A percentile compares a stretch with the other conserved stretches of the same genome.
Evolutionary conservation across 35 echinoderm and acorn worm genomes (phyloP).

Genomic region (Hemicentrotus pulcherrimus): DNA sequence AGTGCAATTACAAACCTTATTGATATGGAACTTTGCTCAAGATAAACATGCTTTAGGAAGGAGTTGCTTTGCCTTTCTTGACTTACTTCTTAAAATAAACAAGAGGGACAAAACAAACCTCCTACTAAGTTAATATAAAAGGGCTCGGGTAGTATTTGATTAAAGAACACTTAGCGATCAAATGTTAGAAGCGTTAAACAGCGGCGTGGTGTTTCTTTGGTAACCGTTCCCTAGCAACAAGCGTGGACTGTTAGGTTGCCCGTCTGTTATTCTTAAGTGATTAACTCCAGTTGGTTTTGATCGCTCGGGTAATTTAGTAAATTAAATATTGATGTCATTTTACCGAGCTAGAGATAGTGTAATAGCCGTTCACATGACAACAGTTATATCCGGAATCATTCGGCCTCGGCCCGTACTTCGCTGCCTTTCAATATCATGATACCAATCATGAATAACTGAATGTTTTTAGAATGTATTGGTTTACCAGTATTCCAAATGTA

Average conservation of each 20-base stretch:
- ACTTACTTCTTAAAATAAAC: conserved; percentile 8
- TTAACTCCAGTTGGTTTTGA: background rate
- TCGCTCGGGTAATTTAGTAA: background rate
- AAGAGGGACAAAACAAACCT: background rate
- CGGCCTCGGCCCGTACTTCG: too few species aligned
- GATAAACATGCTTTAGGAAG: background rate
- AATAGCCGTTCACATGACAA: background rate
- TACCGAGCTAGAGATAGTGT: background rate
- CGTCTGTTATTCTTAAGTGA: background rate
- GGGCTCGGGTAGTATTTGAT: background rate
- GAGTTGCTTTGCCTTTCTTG: background rate
- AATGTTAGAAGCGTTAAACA: background rate
- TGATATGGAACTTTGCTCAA: background rate
- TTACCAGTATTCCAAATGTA: too few species aligned
- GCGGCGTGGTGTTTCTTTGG: background rate
- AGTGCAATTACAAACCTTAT: background rate
- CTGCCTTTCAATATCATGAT: too few species aligned
- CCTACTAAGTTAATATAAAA: background rate
- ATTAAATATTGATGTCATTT: background rate
- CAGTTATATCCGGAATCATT: background rate
- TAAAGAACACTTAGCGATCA: conserved; percentile 3
- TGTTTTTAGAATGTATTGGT: too few species aligned
- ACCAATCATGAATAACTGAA: too few species aligned
- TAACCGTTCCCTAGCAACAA: background rate
- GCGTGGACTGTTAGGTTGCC: background rate